These are phyloP conservation scores for Mus pahari DNA, from an alignment of 2,113 vertebrate genomes.

Conservation along the genomic window DNA sequence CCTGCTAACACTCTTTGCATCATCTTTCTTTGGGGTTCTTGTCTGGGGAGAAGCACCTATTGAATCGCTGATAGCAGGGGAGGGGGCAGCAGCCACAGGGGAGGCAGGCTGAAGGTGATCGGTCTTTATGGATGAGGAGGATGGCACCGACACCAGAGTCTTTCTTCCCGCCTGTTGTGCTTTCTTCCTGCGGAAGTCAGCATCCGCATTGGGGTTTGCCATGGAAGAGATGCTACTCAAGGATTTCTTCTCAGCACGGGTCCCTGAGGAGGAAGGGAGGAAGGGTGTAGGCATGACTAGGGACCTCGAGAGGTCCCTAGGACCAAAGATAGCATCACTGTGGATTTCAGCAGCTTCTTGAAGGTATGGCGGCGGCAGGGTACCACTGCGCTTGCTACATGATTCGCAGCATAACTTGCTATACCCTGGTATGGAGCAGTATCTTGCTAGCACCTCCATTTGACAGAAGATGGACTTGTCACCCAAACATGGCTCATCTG, in stretches of 20 bases:
- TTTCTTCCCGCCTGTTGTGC: constrained; percentile 67
- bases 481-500: constrained; percentile 95
- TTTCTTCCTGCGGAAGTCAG: constrained; percentile 73
- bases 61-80: constrained; percentile 9
- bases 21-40: constrained; percentile 80
- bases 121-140: constrained; percentile 57
- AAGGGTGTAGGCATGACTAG: constrained; percentile 79
- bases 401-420: constrained; percentile 96
- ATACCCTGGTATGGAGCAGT: constrained; percentile 98
- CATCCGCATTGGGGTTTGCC: not conserved
- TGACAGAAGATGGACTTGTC: constrained; percentile 99
- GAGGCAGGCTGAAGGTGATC: constrained; percentile 64
- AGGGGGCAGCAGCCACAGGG: constrained; percentile 13
- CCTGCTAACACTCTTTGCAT: constrained; percentile 80
- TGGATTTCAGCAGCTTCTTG: constrained; percentile 85
- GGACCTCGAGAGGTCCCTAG: constrained; percentile 80
- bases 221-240: constrained; percentile 18
- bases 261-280: constrained; percentile 72
- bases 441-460: constrained; percentile 96
- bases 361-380: constrained; percentile 82
- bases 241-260: constrained; percentile 54
- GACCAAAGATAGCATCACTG: constrained; percentile 84
- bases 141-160: constrained; percentile 54
- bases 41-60: constrained; percentile 66
- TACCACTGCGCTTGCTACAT: constrained; percentile 88